Conservation (phyloP, 2,797 vertebrate species). For the Eleutherodactylus coqui region DNA sequence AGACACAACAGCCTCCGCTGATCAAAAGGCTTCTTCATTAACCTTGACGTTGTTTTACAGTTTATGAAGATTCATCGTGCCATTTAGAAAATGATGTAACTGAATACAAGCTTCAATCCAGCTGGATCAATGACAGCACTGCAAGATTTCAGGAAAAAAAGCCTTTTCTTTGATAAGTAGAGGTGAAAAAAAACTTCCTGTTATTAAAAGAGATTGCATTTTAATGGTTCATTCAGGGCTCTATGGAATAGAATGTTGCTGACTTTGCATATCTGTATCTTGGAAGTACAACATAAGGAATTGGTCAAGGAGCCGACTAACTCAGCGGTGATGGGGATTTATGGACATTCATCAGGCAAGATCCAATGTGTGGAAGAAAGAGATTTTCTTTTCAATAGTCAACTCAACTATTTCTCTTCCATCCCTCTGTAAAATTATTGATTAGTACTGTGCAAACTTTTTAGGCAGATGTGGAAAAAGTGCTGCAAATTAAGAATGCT, state of each 20-base stretch:
- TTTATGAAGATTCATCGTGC: constrained; percentile 14
- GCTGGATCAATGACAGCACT: neutral
- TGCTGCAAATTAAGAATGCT: no score
- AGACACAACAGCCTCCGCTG: neutral
- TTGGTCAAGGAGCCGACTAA: neutral
- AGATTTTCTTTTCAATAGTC: neutral
- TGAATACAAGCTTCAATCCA: constrained; percentile 7
- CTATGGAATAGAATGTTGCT: neutral
- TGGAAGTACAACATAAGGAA: neutral
- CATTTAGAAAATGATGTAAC: constrained; percentile 12
- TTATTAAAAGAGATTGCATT: neutral
- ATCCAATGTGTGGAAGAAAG: neutral
- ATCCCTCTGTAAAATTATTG: neutral
- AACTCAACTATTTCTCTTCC: neutral
- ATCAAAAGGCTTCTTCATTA: constrained; percentile 26
- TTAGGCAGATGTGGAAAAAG: neutral
- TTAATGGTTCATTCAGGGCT: neutral
- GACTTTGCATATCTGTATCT: neutral
- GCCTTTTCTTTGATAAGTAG: neutral
- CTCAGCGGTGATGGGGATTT: neutral
- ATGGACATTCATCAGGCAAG: neutral
- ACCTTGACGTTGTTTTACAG: neutral
- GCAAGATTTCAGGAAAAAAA: neutral
- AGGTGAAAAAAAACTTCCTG: constrained; percentile 4
- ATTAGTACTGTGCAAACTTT: no score